Evolutionary conservation across 2,888 invertebrate genomes (phyloP).

Genomic region (Phortica okadai): DNA sequence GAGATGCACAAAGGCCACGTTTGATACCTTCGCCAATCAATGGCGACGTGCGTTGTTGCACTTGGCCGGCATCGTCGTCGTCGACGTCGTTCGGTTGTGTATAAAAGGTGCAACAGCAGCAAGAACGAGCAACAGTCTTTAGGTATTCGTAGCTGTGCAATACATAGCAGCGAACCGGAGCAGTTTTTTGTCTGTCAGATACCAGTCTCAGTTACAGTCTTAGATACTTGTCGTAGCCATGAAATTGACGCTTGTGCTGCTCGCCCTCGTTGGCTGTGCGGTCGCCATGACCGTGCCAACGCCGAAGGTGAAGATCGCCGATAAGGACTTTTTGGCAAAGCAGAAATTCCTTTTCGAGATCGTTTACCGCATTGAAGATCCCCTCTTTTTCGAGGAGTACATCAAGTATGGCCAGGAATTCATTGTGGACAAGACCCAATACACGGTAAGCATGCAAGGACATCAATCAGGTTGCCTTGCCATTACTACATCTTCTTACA

Average conservation of each 20-base stretch:
- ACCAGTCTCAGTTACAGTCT: too few relatives aligned
- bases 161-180: slow-evolving; percentile 58
- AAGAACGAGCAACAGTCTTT: slow-evolving; percentile 65
- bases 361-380: slow-evolving; percentile 61
- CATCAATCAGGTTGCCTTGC: neutral
- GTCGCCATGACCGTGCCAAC: slow-evolving; percentile 60
- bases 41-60: neutral
- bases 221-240: slow-evolving; percentile 44
- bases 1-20: neutral
- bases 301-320: slow-evolving; percentile 60
- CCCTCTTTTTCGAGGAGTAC: slow-evolving; percentile 67
- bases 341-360: slow-evolving; percentile 71
- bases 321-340: slow-evolving; percentile 60
- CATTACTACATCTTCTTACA: neutral
- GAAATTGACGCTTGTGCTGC: slow-evolving; percentile 68
- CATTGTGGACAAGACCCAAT: slow-evolving; percentile 56
- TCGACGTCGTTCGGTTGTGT: slow-evolving; percentile 36
- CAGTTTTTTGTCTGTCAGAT: slow-evolving; percentile 48
- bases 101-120: slow-evolving; percentile 53
- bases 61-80: neutral
- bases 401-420: slow-evolving; percentile 63
- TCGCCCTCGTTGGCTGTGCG: slow-evolving; percentile 69
- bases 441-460: slow-evolving; percentile 52
- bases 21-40: neutral
- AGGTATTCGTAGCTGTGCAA: slow-evolving; percentile 58